Percentiles rank a stretch among this genome's conserved stretches.
Conservation (phyloP, 2,797 vertebrate species). For the Acropternis orthonyx region DNA sequence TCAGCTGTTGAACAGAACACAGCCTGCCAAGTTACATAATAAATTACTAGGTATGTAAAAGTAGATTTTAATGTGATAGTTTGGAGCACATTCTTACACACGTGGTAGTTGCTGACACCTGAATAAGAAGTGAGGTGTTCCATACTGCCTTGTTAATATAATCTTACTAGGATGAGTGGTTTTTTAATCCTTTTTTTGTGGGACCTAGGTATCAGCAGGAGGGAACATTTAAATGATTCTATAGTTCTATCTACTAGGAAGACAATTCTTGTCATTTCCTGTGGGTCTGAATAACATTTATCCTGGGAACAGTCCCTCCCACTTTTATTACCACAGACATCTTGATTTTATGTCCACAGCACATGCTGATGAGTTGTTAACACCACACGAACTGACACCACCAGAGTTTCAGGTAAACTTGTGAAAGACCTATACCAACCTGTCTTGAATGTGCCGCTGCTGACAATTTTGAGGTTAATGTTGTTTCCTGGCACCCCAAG, state of each 20-base stretch:
- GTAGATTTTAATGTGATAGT: background rate
- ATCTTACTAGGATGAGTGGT: accelerated
- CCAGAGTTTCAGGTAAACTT: background rate
- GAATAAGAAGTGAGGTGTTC: background rate
- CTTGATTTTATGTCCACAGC: background rate
- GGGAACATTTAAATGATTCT: background rate
- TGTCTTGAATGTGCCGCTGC: background rate
- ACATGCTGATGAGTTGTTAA: background rate
- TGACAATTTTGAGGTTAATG: background rate
- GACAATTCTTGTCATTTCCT: background rate
- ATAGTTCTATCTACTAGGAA: background rate
- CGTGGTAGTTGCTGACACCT: background rate
- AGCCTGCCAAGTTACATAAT: background rate
- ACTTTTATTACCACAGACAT: background rate
- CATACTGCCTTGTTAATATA: background rate
- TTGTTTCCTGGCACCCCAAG: background rate
- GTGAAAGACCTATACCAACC: background rate
- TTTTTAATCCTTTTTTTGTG: background rate
- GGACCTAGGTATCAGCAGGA: background rate
- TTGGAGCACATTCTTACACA: background rate
- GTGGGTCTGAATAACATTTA: background rate
- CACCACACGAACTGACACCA: background rate
- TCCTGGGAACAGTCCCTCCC: background rate
- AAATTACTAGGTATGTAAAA: background rate
- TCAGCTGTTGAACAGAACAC: background rate